Evolutionary conservation across 2,888 invertebrate species (phyloP).

Genomic region (Hypomecis punctinalis): DNA sequence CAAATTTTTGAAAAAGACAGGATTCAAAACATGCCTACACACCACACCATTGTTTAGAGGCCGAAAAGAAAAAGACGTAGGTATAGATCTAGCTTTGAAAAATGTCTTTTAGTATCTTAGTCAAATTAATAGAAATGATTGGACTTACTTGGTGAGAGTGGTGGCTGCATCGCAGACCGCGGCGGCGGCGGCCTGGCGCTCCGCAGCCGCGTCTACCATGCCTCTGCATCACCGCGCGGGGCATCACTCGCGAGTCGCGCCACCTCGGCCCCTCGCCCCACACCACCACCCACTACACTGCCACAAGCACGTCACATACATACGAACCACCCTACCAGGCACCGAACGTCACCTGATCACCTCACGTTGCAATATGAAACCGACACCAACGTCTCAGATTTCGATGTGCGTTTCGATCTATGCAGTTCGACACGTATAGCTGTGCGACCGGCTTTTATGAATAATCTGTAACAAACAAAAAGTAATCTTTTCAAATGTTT

Average conservation of each 20-base stretch:
- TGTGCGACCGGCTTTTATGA: slow-evolving; percentile 3
- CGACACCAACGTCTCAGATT: slow-evolving; percentile 44
- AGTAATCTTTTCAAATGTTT: slow-evolving; percentile 2
- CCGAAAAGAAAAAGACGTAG: too few relatives aligned
- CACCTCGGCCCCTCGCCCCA: slow-evolving; percentile 55
- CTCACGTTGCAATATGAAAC: slow-evolving; percentile 53
- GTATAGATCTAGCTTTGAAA: too few relatives aligned
- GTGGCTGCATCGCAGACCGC: slow-evolving; percentile 70
- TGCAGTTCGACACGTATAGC: slow-evolving; percentile 22
- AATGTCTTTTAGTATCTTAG: too few relatives aligned
- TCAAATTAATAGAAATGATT: not conserved
- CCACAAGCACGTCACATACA: slow-evolving; percentile 63
- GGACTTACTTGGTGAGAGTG: slow-evolving; percentile 79
- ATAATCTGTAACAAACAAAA: slow-evolving; percentile 46
- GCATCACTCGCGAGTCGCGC: slow-evolving; percentile 74
- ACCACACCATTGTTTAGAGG: not conserved
- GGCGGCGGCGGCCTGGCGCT: slow-evolving; percentile 80
- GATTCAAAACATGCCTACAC: not conserved
- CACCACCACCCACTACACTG: slow-evolving; percentile 62
- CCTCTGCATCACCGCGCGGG: slow-evolving; percentile 82
- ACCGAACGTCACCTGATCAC: slow-evolving; percentile 60
- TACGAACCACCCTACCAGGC: slow-evolving; percentile 59
- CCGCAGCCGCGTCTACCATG: slow-evolving; percentile 84
- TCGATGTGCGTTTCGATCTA: slow-evolving; percentile 33
- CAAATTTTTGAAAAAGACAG: not conserved